These are phyloP conservation scores for Iphiclides podalirius DNA, from an alignment of 2,888 invertebrate species.

Conservation along the genomic window DNA sequence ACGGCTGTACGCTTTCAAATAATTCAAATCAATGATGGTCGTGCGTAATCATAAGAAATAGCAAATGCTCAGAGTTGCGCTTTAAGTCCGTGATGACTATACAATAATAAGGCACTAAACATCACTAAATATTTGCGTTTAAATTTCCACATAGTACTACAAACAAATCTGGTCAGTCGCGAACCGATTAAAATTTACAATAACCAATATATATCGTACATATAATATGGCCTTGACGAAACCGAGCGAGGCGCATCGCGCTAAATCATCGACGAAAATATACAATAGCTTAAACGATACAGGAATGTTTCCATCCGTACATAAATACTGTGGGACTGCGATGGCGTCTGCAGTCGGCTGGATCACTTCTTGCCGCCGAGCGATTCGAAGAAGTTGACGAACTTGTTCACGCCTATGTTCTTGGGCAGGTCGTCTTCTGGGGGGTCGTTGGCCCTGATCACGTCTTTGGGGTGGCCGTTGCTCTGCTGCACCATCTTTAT, in stretches of 20 bases:
- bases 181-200: background rate
- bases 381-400: conserved; percentile 73
- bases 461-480: conserved; percentile 61
- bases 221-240: conserved; percentile 7
- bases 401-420: conserved; percentile 73
- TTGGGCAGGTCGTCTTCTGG: conserved; percentile 73
- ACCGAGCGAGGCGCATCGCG: background rate
- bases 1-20: background rate
- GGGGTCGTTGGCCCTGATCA: conserved; percentile 69
- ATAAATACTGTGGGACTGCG: conserved; percentile 1
- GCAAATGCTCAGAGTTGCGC: background rate
- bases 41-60: background rate
- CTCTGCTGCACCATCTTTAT: conserved; percentile 62
- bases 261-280: background rate
- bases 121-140: conserved; percentile 7
- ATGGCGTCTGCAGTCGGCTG: too few relatives aligned
- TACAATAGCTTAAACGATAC: conserved; percentile 8
- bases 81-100: conserved; percentile 1
- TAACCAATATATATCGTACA: conserved; percentile 5
- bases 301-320: conserved; percentile 12
- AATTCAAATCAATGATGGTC: background rate
- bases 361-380: conserved; percentile 68
- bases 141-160: conserved; percentile 2
- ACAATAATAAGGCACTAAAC: conserved; percentile 20
- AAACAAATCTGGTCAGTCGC: conserved; percentile 9